These are phyloP conservation scores for Hirudinaria manillensis DNA, from an alignment of 2,888 invertebrate species.

Conservation along the genomic window DNA sequence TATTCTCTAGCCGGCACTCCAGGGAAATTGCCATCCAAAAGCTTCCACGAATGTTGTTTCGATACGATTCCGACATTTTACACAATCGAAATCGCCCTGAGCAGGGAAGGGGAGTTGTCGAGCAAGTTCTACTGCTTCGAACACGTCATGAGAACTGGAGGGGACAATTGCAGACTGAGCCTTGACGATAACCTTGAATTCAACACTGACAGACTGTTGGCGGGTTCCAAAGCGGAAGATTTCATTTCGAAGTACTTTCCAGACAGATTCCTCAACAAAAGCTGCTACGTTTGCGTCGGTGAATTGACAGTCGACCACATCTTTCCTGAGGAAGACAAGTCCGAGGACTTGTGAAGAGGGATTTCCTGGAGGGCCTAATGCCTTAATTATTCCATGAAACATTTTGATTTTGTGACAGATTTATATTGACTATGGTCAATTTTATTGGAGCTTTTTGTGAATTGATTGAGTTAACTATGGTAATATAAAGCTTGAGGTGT, in stretches of 20 bases:
- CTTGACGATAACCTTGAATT: slow-evolving; percentile 37
- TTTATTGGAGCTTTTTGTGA: no score
- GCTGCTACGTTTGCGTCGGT: slow-evolving; percentile 31
- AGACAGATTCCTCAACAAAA: slow-evolving; percentile 21
- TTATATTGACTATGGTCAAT: no score
- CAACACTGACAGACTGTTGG: slow-evolving; percentile 39
- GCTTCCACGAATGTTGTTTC: slow-evolving; percentile 33
- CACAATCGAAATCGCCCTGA: slow-evolving; percentile 18
- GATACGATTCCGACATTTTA: slow-evolving; percentile 27
- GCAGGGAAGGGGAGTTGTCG: slow-evolving; percentile 17
- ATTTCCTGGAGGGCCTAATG: neutral
- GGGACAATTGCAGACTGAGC: slow-evolving; percentile 40
- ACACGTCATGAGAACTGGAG: slow-evolving; percentile 40
- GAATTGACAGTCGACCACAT: slow-evolving; percentile 18
- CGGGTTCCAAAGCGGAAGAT: slow-evolving; percentile 37
- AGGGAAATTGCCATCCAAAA: slow-evolving; percentile 19
- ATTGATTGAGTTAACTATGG: no score
- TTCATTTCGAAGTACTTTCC: slow-evolving; percentile 38
- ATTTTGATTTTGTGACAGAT: no score
- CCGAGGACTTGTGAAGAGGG: neutral
- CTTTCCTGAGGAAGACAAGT: neutral
- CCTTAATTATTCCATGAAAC: no score
- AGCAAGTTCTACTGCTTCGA: slow-evolving; percentile 24
- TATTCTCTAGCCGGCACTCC: slow-evolving; percentile 22
- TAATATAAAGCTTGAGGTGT: no score